Percentiles rank a stretch among this genome's conserved stretches.
phyloP scores from a whole-genome alignment of 2,113 vertebrate species.

The Regulus satrapa region DNA sequence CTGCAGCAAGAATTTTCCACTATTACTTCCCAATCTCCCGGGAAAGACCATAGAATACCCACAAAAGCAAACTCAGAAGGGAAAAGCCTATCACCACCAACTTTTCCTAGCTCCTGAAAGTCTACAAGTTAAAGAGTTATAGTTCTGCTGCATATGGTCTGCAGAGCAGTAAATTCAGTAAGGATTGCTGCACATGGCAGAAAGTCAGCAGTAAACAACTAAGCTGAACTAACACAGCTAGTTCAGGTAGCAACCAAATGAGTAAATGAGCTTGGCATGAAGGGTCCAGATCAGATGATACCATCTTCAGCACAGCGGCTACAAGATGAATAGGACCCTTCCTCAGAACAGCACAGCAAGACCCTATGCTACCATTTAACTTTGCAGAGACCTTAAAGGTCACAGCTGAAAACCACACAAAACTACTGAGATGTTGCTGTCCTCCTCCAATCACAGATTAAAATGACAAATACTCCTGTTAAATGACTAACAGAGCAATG shows the following conservation, averaged over 20 bases:
- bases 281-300: not conserved
- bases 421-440: not conserved
- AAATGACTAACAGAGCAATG: not conserved
- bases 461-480: not conserved
- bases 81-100: not conserved
- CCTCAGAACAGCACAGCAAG: not conserved
- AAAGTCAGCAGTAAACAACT: not conserved
- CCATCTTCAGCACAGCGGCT: not conserved
- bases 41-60: not conserved
- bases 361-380: not conserved
- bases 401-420: not conserved
- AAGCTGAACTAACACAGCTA: not conserved
- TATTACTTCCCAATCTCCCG: not conserved
- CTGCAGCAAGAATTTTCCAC: not conserved
- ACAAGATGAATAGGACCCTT: not conserved
- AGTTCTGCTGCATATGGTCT: not conserved
- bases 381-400: not conserved
- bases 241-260: not conserved
- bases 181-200: not conserved
- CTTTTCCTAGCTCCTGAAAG: not conserved
- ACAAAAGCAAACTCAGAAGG: not conserved
- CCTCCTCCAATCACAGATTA: not conserved
- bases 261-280: not conserved
- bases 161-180: not conserved
- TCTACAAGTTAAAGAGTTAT: not conserved